Percentiles rank a stretch among this genome's conserved stretches.
phyloP scores from a whole-genome alignment of 2,888 invertebrate genomes.

The Metallyticus violacea region DNA sequence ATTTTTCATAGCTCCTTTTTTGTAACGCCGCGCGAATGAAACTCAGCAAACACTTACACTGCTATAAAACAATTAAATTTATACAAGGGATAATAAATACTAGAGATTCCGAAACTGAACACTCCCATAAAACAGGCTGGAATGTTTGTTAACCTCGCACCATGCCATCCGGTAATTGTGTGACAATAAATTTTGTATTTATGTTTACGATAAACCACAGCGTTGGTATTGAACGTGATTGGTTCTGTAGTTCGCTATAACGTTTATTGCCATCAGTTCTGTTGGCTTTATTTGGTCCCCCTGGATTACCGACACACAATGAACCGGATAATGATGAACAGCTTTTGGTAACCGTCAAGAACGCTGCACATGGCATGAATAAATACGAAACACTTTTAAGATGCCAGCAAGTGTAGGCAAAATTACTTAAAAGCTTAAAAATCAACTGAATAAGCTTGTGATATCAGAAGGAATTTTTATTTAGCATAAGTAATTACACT shows the following conservation, averaged over 20 bases:
- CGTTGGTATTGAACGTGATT: background rate
- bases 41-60: background rate
- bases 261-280: background rate
- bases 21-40: too few relatives aligned
- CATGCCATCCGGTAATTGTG: background rate
- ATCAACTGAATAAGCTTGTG: too few relatives aligned
- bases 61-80: background rate
- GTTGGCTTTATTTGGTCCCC: background rate
- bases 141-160: background rate
- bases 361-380: too few relatives aligned
- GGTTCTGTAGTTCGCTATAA: background rate
- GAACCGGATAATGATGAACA: background rate
- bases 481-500: too few relatives aligned
- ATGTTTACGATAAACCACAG: background rate
- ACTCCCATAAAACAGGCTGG: background rate
- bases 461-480: too few relatives aligned
- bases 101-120: background rate
- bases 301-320: background rate
- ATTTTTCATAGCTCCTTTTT: too few relatives aligned
- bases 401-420: too few relatives aligned
- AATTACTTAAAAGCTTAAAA: too few relatives aligned
- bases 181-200: background rate
- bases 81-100: background rate
- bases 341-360: background rate
- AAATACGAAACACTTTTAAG: too few relatives aligned